These are phyloP conservation scores for Drosophila miranda DNA, from an alignment of 1,140 invertebrate species.

Conservation along the genomic window DNA sequence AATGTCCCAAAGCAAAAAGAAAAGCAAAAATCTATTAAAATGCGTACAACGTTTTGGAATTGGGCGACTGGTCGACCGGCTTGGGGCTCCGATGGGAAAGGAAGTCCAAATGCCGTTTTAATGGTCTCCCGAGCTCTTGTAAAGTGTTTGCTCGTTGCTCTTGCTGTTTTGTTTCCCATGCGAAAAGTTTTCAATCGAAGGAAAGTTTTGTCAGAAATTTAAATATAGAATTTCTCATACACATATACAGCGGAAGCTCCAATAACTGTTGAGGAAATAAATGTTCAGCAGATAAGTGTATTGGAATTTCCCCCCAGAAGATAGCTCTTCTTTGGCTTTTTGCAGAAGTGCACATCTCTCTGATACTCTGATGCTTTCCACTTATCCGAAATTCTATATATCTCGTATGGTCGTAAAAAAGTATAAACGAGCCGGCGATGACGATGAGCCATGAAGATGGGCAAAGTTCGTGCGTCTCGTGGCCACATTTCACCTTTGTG, in stretches of 20 bases:
- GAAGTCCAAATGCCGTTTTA: slow-evolving; percentile 67
- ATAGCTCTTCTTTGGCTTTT: too few relatives aligned
- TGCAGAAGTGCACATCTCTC: slow-evolving; percentile 8
- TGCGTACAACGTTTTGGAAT: slow-evolving; percentile 49
- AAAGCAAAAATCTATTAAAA: slow-evolving; percentile 58
- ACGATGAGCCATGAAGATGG: not conserved
- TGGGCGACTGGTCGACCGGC: slow-evolving; percentile 9
- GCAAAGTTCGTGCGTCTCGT: slow-evolving; percentile 29
- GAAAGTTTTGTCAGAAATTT: slow-evolving; percentile 20
- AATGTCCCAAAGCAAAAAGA: slow-evolving; percentile 16
- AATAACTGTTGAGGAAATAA: slow-evolving; percentile 27
- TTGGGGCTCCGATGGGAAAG: slow-evolving; percentile 16
- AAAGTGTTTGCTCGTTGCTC: slow-evolving; percentile 17
- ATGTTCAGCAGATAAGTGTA: too few relatives aligned
- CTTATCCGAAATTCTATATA: slow-evolving; percentile 12
- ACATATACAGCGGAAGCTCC: slow-evolving; percentile 14
- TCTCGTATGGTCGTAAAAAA: not conserved
- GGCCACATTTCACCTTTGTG: slow-evolving; percentile 64
- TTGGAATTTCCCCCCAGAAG: too few relatives aligned
- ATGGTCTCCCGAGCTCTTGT: slow-evolving; percentile 34
- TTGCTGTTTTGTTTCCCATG: slow-evolving; percentile 11
- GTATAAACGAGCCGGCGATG: slow-evolving; percentile 1
- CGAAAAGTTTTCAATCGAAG: slow-evolving; percentile 37
- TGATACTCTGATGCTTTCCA: slow-evolving; percentile 20
- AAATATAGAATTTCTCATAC: slow-evolving; percentile 22